A percentile compares a stretch with the other conserved stretches of the same genome.
phyloP scores from a whole-genome alignment of 2,797 vertebrate species.

The Acrossocheilus wenchowensis region DNA sequence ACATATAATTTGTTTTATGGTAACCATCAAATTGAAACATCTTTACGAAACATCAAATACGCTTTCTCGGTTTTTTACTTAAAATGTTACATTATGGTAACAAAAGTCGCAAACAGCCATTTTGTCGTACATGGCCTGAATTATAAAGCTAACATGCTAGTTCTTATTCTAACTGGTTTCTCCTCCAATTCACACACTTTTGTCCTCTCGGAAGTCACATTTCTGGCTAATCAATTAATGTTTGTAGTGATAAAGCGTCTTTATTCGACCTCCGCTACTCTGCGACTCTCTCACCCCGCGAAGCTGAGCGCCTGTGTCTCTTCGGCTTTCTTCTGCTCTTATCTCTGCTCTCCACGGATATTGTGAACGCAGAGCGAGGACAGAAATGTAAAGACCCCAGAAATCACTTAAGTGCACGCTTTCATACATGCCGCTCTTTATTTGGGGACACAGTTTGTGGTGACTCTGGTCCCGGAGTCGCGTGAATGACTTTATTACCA shows the following conservation, averaged over 20 bases:
- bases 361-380: conserved; percentile 54
- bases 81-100: neutral
- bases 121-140: neutral
- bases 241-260: conserved; percentile 25
- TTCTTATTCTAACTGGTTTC: neutral
- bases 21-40: neutral
- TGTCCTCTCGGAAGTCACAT: conserved; percentile 13
- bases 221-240: conserved; percentile 24
- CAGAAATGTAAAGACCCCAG: conserved; percentile 70
- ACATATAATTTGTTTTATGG: neutral
- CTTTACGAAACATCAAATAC: neutral
- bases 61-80: neutral
- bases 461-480: conserved; percentile 18
- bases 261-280: conserved; percentile 23
- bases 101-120: neutral
- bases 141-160: neutral
- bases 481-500: conserved; percentile 63
- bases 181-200: neutral
- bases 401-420: conserved; percentile 66
- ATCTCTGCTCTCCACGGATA: conserved; percentile 57
- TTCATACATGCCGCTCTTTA: neutral
- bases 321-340: conserved; percentile 59
- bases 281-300: neutral
- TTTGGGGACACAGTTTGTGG: neutral
- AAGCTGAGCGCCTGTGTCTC: neutral